phyloP scores from a whole-genome alignment of 2,797 vertebrate species.

The Carcharodon carcharias region DNA sequence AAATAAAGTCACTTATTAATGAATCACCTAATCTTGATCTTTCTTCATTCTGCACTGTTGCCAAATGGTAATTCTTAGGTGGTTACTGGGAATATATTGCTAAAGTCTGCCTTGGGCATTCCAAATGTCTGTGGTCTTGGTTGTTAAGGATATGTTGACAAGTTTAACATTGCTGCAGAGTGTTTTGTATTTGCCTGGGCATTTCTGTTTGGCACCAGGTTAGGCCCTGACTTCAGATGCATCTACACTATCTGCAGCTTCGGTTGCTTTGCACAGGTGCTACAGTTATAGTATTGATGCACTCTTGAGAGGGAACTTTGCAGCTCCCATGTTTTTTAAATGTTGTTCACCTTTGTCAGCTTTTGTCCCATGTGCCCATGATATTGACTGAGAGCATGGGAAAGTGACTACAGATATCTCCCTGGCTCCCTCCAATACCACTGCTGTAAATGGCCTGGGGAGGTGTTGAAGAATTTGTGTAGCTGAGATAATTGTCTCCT shows the following conservation, averaged over 20 bases:
- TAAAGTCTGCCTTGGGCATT: not conserved
- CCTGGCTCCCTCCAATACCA: not conserved
- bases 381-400: not conserved
- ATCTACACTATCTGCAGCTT: not conserved
- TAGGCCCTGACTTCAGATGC: not conserved
- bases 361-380: not conserved
- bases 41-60: not conserved
- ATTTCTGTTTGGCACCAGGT: not conserved
- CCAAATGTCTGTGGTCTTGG: not conserved
- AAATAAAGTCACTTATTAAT: not conserved
- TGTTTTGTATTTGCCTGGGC: not conserved
- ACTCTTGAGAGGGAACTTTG: not conserved
- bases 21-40: not conserved
- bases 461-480: not conserved
- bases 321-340: not conserved
- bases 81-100: not conserved
- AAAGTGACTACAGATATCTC: not conserved
- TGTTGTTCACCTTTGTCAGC: not conserved
- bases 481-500: not conserved
- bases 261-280: not conserved
- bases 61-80: not conserved
- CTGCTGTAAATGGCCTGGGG: not conserved
- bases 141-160: not conserved
- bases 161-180: not conserved
- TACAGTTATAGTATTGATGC: not conserved